phyloP scores from a whole-genome alignment of 1,140 invertebrate genomes.

The Heterodera schachtii region DNA sequence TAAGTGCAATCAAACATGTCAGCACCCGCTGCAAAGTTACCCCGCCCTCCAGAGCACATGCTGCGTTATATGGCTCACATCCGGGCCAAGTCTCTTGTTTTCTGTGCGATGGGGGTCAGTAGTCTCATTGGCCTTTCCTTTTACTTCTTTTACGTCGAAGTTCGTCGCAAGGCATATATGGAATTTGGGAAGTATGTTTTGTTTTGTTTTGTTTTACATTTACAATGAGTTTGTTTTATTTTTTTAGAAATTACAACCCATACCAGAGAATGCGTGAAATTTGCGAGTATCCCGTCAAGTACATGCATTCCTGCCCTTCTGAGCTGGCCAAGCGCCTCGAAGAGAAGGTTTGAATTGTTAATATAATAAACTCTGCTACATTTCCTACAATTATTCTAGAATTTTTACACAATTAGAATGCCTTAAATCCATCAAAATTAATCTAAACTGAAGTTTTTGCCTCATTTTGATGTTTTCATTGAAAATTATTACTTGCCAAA shows the following conservation, averaged over 20 bases:
- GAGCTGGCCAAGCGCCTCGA: conserved; percentile 55
- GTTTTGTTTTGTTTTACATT: conserved; percentile 5
- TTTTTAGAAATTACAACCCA: conserved; percentile 62
- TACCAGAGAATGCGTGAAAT: conserved; percentile 59
- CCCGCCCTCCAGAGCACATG: conserved; percentile 24
- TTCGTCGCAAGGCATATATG: neutral
- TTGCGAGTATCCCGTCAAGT: conserved; percentile 47
- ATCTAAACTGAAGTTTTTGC: too few species aligned
- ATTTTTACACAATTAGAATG: too few species aligned
- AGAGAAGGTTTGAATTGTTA: conserved; percentile 62
- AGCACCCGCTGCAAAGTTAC: neutral
- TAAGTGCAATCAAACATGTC: too few species aligned
- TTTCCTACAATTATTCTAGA: too few species aligned
- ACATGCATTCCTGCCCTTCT: conserved; percentile 57
- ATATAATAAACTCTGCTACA: too few species aligned
- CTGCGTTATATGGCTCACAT: conserved; percentile 37
- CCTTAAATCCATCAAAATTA: too few species aligned
- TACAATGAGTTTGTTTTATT: neutral
- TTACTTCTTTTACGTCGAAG: conserved; percentile 32
- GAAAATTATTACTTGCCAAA: too few species aligned
- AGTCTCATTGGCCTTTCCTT: conserved; percentile 53
- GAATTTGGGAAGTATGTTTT: conserved; percentile 10
- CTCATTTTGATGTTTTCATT: too few species aligned
- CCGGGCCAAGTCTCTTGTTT: conserved; percentile 39
- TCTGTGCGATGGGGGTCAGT: conserved; percentile 34